Base-by-base conservation (phyloP, 2,113 vertebrate genomes). In the Platanista minor region DNA sequence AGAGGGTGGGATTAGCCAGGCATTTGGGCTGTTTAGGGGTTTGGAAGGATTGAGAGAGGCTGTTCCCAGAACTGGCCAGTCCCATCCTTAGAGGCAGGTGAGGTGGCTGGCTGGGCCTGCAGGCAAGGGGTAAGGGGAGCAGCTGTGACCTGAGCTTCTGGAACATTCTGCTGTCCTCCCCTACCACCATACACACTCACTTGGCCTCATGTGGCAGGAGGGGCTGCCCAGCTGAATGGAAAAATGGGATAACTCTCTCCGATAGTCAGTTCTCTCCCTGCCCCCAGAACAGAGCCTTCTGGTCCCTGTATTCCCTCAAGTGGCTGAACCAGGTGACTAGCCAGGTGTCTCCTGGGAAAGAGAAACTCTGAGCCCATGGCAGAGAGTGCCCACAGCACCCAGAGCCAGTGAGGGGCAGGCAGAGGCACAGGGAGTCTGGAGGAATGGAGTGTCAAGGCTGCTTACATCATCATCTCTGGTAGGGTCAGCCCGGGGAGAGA, bases 1-100 rank as follows among this genome's bases (percentile, higher is more conserved):
- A 31, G 69, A 93, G 29, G 83, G 33, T 41, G 61, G 95, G 96
- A 97, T 97, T 95, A 93, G 94, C 72, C 36, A 33, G 57, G 94
- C 92, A 96, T 69, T 83, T 29, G 57, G 88, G 82, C 81, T 86
- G 67, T 8, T 78, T 5, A 67, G 49, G 46, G 74, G 61, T 71
- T 89, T 96, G 83, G 67, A 89, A 94, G 78, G 86, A 89, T 39
- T 43, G 49, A 85, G n/a, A 83, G 43, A 75, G 39, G 69, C 21
- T 83, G 49, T 84, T 92, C 17, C 77, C 83, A 84, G 80, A 87
- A 75, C 33, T 23, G 18, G 11, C 67, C 72, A 54, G 59, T 36
- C 75, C 69, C 43, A 17, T 49, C 64, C 87, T 92, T 49, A 66
- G 87, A 74, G 59, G 57, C 59, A 61, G 25, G 33, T 64, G 57